Conservation (phyloP, 2,113 vertebrate species). For the Morone saxatilis region DNA sequence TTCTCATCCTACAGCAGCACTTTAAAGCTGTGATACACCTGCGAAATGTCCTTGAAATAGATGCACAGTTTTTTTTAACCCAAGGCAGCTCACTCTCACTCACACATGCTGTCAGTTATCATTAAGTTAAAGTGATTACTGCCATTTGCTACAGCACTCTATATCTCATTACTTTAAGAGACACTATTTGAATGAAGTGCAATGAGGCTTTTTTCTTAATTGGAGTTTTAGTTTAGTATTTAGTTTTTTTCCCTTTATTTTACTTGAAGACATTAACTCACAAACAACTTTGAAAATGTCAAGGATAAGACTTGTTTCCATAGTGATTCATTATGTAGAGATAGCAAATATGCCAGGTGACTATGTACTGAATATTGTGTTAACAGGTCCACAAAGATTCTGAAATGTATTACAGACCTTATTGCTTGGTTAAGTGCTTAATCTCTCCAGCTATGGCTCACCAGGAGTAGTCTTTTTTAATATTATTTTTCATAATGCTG, state of each 20-base stretch:
- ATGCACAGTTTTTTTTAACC: not conserved
- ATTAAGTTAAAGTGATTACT: slow-evolving; percentile 23
- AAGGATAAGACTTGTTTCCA: not conserved
- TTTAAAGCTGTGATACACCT: slow-evolving; percentile 1
- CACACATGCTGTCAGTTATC: slow-evolving; percentile 19
- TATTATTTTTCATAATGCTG: not conserved
- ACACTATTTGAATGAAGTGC: not conserved
- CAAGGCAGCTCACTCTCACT: not conserved
- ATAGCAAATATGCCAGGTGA: not conserved
- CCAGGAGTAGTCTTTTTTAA: no score
- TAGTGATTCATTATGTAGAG: not conserved
- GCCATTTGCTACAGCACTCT: not conserved
- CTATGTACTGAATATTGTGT: no score
- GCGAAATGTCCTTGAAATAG: slow-evolving; percentile 20
- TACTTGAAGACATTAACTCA: not conserved
- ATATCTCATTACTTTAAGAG: not conserved
- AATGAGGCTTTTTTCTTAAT: not conserved
- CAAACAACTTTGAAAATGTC: not conserved
- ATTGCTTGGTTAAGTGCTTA: not conserved
- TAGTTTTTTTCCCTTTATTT: not conserved
- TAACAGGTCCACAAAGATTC: not conserved
- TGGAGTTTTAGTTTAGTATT: not conserved
- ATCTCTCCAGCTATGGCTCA: not conserved
- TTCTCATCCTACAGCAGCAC: slow-evolving; percentile 10
- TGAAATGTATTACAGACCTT: not conserved